Evolutionary conservation across 1,140 invertebrate genomes (phyloP).

Genomic region (Ylistrum balloti): DNA sequence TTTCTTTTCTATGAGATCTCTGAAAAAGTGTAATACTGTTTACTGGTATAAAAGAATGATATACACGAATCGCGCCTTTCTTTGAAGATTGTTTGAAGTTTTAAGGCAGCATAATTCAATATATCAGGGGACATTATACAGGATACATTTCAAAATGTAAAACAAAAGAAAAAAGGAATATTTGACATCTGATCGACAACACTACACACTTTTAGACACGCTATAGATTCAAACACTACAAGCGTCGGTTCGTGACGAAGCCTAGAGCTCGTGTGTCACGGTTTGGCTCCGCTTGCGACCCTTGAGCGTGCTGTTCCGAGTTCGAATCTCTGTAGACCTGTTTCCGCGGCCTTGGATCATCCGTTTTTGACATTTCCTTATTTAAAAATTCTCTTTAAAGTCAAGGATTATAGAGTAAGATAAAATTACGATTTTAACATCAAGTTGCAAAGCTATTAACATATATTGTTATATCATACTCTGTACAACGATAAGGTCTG

Average conservation of each 20-base stretch:
- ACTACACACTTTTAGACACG: not conserved
- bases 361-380: not conserved
- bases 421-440: not conserved
- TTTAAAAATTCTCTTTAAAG: conserved; percentile 21
- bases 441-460: not conserved
- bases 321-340: not conserved
- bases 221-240: not conserved
- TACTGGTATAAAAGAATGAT: not conserved
- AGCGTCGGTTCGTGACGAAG: not conserved
- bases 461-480: not conserved
- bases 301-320: not conserved
- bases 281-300: not conserved
- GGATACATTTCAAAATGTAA: conserved; percentile 8
- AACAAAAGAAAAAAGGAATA: conserved; percentile 36
- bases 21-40: not conserved
- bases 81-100: conserved; percentile 28
- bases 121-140: conserved; percentile 19
- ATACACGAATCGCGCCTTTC: not conserved
- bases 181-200: conserved; percentile 2
- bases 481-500: too few relatives aligned
- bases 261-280: not conserved
- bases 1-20: not conserved
- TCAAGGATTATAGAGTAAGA: not conserved
- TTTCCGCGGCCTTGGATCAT: not conserved
- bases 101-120: not conserved